Percentiles rank a stretch among this genome's conserved stretches.
Evolutionary conservation across 2,113 vertebrate genomes (phyloP).

Genomic region (Oreotragus oreotragus): DNA sequence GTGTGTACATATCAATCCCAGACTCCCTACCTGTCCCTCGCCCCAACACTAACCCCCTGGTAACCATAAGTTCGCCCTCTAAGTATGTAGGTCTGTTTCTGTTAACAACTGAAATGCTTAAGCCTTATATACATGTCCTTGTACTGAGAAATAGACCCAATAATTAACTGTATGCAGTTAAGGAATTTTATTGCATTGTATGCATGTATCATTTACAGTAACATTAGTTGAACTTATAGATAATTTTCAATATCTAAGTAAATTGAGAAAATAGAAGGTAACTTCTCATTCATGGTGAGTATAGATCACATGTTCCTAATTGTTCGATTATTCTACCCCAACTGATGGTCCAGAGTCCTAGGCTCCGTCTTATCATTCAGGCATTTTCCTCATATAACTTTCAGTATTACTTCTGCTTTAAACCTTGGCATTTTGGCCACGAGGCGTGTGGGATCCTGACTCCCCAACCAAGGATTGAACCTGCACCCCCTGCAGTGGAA

Average conservation of each 20-base stretch:
- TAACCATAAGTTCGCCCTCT: not conserved
- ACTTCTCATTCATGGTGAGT: not conserved
- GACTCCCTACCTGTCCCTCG: not conserved
- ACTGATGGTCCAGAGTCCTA: not conserved
- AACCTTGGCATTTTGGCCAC: too few species aligned
- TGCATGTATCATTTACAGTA: not conserved
- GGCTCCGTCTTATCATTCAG: not conserved
- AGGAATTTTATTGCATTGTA: not conserved
- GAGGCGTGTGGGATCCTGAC: not conserved
- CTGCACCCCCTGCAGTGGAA: not conserved
- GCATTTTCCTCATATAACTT: not conserved
- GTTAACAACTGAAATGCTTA: not conserved
- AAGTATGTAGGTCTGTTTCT: not conserved
- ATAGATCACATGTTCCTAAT: not conserved
- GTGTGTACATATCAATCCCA: not conserved
- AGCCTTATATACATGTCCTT: not conserved
- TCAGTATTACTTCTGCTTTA: not conserved
- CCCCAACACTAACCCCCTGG: rapidly evolving
- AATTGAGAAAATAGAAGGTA: not conserved
- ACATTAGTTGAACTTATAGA: not conserved
- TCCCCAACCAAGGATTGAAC: not conserved
- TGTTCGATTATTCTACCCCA: not conserved
- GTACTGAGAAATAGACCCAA: not conserved
- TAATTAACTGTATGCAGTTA: not conserved
- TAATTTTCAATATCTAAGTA: not conserved